Base-by-base conservation (phyloP, 2,888 invertebrate species). In the Ctenicera cuprea region DNA sequence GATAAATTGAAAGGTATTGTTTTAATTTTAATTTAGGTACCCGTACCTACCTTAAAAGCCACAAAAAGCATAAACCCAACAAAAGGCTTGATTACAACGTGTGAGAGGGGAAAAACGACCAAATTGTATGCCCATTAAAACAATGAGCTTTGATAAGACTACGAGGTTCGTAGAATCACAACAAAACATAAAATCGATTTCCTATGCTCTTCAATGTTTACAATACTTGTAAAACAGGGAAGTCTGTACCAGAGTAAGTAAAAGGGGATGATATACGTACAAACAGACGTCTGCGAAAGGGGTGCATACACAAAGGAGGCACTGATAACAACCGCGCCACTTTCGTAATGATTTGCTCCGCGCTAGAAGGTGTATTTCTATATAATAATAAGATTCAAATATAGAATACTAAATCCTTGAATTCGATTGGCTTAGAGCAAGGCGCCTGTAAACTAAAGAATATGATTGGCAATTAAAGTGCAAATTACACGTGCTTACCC, bases 101-200 rank as follows among this genome's bases (percentile, higher is more conserved):
- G 30, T 2, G 18, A 9, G 14, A 33, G n/a, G 26, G 54, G 33
- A 54, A 50, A 54, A 54, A 26, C 54, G 20, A 14, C 14, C 8
- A 54, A 26, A 54, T n/a, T 26, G 50, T 50, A 20, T 54, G 22
- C 54, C 54, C 14, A 54, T 30, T 30, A 30, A 14, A 54, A 54
- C 54, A 54, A 54, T 54, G 54, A 26, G 12, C 14, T 54, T 30
- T 54, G 54, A 54, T 54, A 54, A 54, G 54, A 54, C 54, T 4
- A 14, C 22, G 54, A 48, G 48, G 16, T 14, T 30, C 18, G 33
- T 62, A n/a, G 50, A 64, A 50, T 66, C 52, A 38, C 54, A 52
- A 66, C 65, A 52, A 66, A 50, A 69, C 62, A 69, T 45, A 68
- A 67, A 69, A 69, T 69, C 69, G 61, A 69, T 69, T 62, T 67